Base-by-base conservation (phyloP, 2,797 vertebrate genomes). In the Dendrocincla fuliginosa region DNA sequence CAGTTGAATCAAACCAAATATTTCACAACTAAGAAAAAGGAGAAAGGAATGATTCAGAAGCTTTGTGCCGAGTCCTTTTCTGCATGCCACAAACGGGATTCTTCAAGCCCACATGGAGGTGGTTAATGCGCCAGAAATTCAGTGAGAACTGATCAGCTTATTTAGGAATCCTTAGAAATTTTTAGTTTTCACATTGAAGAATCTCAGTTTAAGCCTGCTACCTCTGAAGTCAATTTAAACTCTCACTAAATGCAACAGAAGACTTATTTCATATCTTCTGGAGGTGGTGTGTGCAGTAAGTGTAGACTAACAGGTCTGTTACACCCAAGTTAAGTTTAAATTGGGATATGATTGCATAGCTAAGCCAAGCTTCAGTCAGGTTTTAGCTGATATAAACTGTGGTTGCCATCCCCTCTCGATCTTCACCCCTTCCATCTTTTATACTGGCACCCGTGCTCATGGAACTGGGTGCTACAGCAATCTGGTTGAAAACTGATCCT, bases 241-340 rank as follows among this genome's bases (percentile, higher is more conserved):
- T 69, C 74, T 91, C 75, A 25, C 64, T 90, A 75, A 93, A 95
- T 47, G 77, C 83, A 93, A 86, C 60, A 86, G 76, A 87, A 90
- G 53, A 91, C 69, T 96, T 92, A 90, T 78, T 95, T 90, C 77
- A 16, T 90, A n/a, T 93, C 83, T 94, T 96, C 87, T 70, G 93
- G 89, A 95, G 89, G 89, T 90, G 96, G 78, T 82, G 49, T 49
- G 59, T 65, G 47, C 84, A 87, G 39, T 63, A 93, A 95, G 94
- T 84, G 85, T 90, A 95, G 95, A 95, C 93, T 94, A 95, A 96
- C 89, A 95, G 91, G 85, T 95, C 91, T 95, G 80, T 91, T 95
- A 82, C 63, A 87, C 94, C 83, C 95, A 94, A 95, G 91, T 90
- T 87, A 46, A 91, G 87, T 37, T 96, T 88, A 95, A 95, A 94